These are phyloP conservation scores for Lucilia cuprina DNA, from an alignment of 1,140 invertebrate genomes.

Conservation along the genomic window DNA sequence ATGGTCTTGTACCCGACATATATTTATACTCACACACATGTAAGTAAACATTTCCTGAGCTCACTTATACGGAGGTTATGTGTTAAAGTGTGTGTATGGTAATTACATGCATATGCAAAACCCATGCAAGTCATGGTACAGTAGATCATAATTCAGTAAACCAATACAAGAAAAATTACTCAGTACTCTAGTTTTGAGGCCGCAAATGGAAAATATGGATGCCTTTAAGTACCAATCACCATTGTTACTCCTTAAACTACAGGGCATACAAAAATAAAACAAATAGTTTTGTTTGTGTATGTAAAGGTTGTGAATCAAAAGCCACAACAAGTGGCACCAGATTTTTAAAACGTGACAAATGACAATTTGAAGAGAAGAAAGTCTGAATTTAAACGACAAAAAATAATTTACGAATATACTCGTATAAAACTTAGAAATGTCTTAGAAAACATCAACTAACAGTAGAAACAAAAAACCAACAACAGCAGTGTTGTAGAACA, in stretches of 20 bases:
- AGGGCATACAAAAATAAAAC: neutral
- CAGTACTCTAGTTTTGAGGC: too few relatives aligned
- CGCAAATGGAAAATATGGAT: too few relatives aligned
- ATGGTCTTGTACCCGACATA: neutral
- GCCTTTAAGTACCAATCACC: too few relatives aligned
- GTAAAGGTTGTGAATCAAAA: constrained; percentile 12
- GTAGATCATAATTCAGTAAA: too few relatives aligned
- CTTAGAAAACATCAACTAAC: neutral
- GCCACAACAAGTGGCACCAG: constrained; percentile 1
- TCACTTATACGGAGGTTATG: neutral
- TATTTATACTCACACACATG: neutral
- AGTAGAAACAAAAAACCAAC: neutral
- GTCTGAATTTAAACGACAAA: neutral
- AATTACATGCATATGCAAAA: neutral
- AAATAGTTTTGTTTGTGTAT: neutral
- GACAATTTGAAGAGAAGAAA: neutral
- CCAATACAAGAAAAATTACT: too few relatives aligned
- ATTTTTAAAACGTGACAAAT: constrained; percentile 10
- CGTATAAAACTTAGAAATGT: neutral
- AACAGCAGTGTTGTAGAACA: neutral
- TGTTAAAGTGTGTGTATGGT: too few relatives aligned
- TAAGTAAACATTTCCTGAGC: neutral
- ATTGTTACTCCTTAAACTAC: too few relatives aligned
- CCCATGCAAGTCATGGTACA: too few relatives aligned
- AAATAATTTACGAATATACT: neutral